These are phyloP conservation scores for Penelope pileata DNA, from an alignment of 2,113 vertebrate genomes.

Conservation along the genomic window DNA sequence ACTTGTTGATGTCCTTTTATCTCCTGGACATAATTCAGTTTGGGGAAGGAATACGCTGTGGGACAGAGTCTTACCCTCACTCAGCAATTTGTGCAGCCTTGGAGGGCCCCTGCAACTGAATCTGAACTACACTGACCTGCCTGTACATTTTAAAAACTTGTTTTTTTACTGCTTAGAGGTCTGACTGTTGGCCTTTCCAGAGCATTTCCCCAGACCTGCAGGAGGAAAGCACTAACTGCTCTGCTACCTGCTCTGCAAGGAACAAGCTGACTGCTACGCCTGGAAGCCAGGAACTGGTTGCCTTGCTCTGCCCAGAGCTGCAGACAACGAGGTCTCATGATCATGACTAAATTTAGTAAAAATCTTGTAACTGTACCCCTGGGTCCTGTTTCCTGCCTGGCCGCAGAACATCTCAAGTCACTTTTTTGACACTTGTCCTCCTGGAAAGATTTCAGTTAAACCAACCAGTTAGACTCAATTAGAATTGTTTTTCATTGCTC, in stretches of 20 bases:
- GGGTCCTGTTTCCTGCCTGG: neutral
- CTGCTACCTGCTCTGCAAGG: neutral
- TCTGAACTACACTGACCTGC: neutral
- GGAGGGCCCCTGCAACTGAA: neutral
- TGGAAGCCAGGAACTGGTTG: neutral
- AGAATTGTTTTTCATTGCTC: neutral
- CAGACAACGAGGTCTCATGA: neutral
- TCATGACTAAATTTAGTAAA: neutral
- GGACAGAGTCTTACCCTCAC: neutral
- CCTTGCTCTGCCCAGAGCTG: neutral
- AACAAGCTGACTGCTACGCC: neutral
- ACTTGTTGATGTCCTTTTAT: neutral
- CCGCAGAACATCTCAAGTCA: neutral
- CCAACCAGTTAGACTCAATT: neutral
- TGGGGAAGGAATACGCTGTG: neutral
- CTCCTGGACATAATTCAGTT: rapidly evolving
- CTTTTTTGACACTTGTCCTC: neutral
- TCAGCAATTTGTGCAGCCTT: neutral
- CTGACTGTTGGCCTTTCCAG: neutral
- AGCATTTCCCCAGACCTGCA: neutral
- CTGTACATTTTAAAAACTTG: neutral
- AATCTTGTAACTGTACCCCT: neutral
- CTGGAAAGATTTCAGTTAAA: neutral
- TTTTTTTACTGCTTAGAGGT: neutral
- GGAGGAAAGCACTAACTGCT: neutral